A percentile compares a stretch with the other conserved stretches of the same genome.
Conservation (phyloP, 2,113 vertebrate genomes). For the Ibidorhyncha struthersii region DNA sequence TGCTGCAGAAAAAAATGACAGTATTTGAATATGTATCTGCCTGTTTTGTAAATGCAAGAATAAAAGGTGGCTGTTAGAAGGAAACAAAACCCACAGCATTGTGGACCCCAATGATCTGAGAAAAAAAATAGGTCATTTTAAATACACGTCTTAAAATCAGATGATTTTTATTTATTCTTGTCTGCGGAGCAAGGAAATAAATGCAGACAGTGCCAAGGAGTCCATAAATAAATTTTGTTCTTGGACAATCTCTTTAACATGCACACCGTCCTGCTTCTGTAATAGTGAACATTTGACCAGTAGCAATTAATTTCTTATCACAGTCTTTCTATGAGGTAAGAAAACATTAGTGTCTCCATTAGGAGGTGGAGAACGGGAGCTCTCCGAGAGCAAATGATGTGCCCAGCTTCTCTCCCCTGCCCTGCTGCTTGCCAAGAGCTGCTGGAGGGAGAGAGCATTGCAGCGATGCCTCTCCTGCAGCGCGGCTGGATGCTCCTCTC, state of each 20-base stretch:
- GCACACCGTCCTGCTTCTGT: background rate
- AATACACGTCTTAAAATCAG: background rate
- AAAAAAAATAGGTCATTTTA: background rate
- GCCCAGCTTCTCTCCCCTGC: background rate
- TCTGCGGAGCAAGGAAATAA: background rate
- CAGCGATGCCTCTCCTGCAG: background rate
- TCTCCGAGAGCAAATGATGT: background rate
- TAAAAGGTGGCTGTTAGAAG: background rate
- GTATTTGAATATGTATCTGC: background rate
- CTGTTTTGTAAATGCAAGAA: background rate
- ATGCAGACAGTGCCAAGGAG: background rate
- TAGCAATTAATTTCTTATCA: conserved; percentile 66
- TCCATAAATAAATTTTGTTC: conserved; percentile 30
- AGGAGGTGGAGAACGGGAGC: conserved; percentile 8
- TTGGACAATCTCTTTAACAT: conserved; percentile 37
- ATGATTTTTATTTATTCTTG: background rate
- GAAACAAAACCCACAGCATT: background rate
- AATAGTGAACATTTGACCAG: conserved; percentile 53
- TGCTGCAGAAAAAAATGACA: background rate
- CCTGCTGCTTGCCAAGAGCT: background rate
- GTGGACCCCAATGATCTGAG: background rate
- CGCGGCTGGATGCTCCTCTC: background rate
- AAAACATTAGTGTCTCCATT: conserved; percentile 49
- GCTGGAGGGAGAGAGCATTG: background rate
- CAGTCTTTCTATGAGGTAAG: conserved; percentile 59